Evolutionary conservation across 2,113 vertebrate species (phyloP).

Genomic region (Cebus imitator): DNA sequence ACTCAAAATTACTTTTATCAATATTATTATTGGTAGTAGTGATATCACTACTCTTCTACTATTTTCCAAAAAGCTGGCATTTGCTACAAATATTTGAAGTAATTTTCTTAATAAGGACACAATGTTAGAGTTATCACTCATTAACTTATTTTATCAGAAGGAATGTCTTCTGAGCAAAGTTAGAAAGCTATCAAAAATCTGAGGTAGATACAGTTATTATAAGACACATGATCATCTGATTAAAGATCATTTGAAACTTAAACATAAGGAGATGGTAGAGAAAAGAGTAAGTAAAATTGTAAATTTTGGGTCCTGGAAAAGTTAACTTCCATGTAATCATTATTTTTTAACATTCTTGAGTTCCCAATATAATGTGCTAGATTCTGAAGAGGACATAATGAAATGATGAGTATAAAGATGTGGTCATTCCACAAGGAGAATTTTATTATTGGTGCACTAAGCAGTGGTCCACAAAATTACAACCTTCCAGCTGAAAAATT

Average conservation of each 20-base stretch:
- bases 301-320: not conserved
- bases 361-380: not conserved
- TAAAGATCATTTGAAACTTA: not conserved
- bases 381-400: not conserved
- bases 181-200: not conserved
- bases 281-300: not conserved
- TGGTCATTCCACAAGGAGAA: not conserved
- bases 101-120: not conserved
- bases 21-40: not conserved
- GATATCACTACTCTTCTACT: not conserved
- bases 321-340: not conserved
- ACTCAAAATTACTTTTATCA: not conserved
- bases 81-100: not conserved
- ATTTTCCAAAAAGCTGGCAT: not conserved
- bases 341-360: not conserved
- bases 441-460: not conserved
- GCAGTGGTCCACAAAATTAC: not conserved
- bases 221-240: not conserved
- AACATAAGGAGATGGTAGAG: not conserved
- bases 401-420: not conserved
- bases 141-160: not conserved
- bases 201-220: not conserved
- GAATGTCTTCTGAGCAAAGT: not conserved
- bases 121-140: not conserved
- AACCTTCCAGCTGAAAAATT: not conserved